Evolutionary conservation across 2,888 invertebrate genomes (phyloP).

Genomic region (Epistrophe eligans): DNA sequence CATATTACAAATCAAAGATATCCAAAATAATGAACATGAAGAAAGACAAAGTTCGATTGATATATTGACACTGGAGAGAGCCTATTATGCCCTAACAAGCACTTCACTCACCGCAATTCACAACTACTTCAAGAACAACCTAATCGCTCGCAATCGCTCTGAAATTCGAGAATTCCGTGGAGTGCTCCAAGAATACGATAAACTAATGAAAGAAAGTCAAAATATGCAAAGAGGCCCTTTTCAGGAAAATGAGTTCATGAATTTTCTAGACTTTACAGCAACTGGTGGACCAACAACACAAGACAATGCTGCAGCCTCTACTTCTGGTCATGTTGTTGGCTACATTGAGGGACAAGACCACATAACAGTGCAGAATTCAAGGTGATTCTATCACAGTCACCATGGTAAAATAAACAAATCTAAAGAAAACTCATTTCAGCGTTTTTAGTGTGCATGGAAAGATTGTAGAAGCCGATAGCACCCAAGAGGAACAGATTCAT

Average conservation of each 20-base stretch:
- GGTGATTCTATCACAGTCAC: constrained; percentile 24
- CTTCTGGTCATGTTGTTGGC: constrained; percentile 67
- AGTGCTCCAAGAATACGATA: constrained; percentile 82
- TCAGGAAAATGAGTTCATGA: constrained; percentile 82
- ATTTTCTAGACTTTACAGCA: constrained; percentile 80
- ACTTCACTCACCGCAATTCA: constrained; percentile 81
- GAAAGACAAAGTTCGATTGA: constrained; percentile 78
- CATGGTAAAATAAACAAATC: not conserved
- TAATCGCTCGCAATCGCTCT: constrained; percentile 81
- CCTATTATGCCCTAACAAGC: constrained; percentile 80
- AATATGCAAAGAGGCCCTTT: constrained; percentile 81
- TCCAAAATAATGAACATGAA: constrained; percentile 76
- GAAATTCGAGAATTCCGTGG: constrained; percentile 82
- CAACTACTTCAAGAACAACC: constrained; percentile 83
- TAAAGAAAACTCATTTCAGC: constrained; percentile 22
- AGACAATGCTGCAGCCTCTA: constrained; percentile 47
- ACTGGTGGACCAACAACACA: constrained; percentile 43
- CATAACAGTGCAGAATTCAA: constrained; percentile 65
- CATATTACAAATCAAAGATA: constrained; percentile 78
- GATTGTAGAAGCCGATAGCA: constrained; percentile 63
- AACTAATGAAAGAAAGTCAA: constrained; percentile 83
- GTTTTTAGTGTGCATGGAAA: constrained; percentile 55
- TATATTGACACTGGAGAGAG: constrained; percentile 80
- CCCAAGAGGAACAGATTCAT: constrained; percentile 58
- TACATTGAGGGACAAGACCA: constrained; percentile 71